These are phyloP conservation scores for Xestia xanthographa DNA, from an alignment of 2,888 invertebrate genomes.

Conservation along the genomic window DNA sequence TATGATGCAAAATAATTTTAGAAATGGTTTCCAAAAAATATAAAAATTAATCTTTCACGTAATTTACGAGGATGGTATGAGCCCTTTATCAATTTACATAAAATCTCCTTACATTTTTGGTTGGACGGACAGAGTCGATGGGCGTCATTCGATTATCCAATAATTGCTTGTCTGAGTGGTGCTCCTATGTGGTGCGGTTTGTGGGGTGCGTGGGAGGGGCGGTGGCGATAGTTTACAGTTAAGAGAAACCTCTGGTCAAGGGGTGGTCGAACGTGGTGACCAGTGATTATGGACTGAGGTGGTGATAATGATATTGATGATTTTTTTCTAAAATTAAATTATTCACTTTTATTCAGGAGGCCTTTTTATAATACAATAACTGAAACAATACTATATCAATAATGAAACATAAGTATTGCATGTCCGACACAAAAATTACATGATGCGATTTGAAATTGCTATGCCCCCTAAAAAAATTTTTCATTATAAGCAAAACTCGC, in stretches of 20 bases:
- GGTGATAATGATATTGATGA: too few species aligned
- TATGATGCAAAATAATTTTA: neutral
- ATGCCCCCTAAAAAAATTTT: neutral
- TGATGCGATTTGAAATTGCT: neutral
- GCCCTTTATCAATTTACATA: conserved; percentile 3
- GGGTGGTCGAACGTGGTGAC: neutral
- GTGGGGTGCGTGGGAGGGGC: conserved; percentile 7
- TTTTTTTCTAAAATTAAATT: too few species aligned
- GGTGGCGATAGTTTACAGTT: neutral
- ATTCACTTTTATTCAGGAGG: neutral
- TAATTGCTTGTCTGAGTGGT: conserved; percentile 74
- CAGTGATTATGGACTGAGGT: neutral
- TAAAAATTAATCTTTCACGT: neutral
- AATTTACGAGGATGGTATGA: neutral
- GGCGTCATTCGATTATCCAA: conserved; percentile 71
- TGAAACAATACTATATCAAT: too few species aligned
- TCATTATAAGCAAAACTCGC: neutral
- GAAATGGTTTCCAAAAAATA: neutral
- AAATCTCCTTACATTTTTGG: neutral
- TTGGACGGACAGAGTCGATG: conserved; percentile 55
- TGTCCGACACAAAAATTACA: neutral
- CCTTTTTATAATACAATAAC: too few species aligned
- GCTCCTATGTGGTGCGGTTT: conserved; percentile 54
- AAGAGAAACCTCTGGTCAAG: neutral
- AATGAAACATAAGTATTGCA: neutral